Base-by-base conservation (phyloP, 2,113 vertebrate genomes). In the Phycodurus eques region DNA sequence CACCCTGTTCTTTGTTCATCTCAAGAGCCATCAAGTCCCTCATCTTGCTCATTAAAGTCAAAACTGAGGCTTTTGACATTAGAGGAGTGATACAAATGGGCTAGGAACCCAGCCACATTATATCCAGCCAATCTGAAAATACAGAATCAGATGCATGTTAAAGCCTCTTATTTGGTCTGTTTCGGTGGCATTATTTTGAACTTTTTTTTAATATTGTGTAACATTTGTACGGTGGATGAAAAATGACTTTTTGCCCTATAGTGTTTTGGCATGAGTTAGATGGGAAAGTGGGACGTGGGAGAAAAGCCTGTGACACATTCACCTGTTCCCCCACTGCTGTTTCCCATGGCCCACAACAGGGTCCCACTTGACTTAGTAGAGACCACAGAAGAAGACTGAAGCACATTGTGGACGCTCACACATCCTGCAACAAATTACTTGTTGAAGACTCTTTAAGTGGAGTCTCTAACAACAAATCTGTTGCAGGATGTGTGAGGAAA, bases 261-360 rank as follows among this genome's bases (percentile, higher is more conserved):
- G 84, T 90, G 82, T 85, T 87, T 88, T 92, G 87, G 82, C 81
- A 82, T 86, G 80, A 88, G 68, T 78, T 79, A 13, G 72, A 83
- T 92, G 88, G 86, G 90, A 82, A 88, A 90, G 68, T 80, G 70
- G 69, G 76, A 74, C 86, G 74, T 86, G 83, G 73, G 72, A 76
- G 67, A 68, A 84, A 88, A 73, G 84, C 69, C 76, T 74, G 70
- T 91, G 90, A 87, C 85, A 88, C 56, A 82, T 88, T 93, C 93
- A 94, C 92, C 92, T 93, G 92, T 91, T 93, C 82, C 80, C 3
- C 57, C 70, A 57, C 81, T 84, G 80, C 73, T 27, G 65, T 85
- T 88, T 94, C 92, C 91, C 93, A 93, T 90, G 90, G 85, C 79
- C 86, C 79, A 88, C 81, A 77, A 77, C 87, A 84, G 81, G 77